Base-by-base conservation (phyloP, 2,888 invertebrate species). In the Deroplatys truncata region DNA sequence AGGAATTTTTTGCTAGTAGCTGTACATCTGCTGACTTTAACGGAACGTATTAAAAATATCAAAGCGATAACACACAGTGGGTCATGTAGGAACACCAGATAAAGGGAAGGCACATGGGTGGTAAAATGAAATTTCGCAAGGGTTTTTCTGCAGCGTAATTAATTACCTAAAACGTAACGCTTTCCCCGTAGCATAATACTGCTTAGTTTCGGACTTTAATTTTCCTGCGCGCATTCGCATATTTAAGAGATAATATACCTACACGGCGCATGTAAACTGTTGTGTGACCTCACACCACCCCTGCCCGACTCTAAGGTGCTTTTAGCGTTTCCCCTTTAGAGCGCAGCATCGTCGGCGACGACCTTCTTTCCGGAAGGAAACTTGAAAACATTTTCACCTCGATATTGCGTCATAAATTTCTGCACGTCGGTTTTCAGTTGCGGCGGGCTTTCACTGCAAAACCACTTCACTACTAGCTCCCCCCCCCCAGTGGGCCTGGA, bases 351-450 rank as follows among this genome's bases (percentile, higher is more conserved):
- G 56, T 25, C 25, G 56, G 5, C 56, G 56, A 9, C 56, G 56
- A 72, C 56, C 5, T 72, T 72, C 5, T 13, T 87, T 82, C 83
- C 35, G 82, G 87, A 87, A 87, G 83, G 87, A 87, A 83, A 72
- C 49, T 15, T 49, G 56, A 85, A 43, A 49, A 25, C 28, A 87
- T 35, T 87, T 87, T 83, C 72, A 87, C 82, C 83, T 87, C 31
- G 87, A 83, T 87, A 87, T 87, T 87, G 35, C 82, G n/a, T 83
- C 87, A 83, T 87, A 87, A 87, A 87, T 87, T 87, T 87, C 35
- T 35, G 82, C 35, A 31, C 35, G 43, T 83, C 87, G 31, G 83
- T 87, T 83, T 83, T 28, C 87, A 35, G 82, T 56, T 86, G 25
- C 25, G 16, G 82, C 86, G 28, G 1, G 20, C 56, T 72, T 72